A percentile compares a stretch with the other conserved stretches of the same genome.
phyloP scores from a whole-genome alignment of 2,797 vertebrate species.

The Eupleurogrammus muticus region DNA sequence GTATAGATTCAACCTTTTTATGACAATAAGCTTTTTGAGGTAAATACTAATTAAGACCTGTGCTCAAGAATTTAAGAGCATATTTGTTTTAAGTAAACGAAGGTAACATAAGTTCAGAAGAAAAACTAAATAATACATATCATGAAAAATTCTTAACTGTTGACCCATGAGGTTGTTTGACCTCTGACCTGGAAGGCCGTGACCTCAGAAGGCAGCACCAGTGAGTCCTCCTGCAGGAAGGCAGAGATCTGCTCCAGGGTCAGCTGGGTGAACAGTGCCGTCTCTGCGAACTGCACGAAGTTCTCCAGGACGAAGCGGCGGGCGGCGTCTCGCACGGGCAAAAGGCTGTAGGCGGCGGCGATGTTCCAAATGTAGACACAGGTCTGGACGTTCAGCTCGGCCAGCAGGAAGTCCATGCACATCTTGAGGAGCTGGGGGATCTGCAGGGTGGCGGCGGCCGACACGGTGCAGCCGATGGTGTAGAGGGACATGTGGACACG shows the following conservation, averaged over 20 bases:
- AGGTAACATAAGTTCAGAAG: background rate
- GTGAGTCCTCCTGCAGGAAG: constrained; percentile 87
- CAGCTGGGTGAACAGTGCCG: constrained; percentile 87
- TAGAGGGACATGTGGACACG: constrained; percentile 90
- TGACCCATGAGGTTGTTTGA: constrained; percentile 28
- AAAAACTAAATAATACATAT: background rate
- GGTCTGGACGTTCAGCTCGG: constrained; percentile 86
- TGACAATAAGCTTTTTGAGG: background rate
- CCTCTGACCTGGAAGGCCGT: constrained; percentile 85
- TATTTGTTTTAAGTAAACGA: background rate
- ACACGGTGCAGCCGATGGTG: constrained; percentile 89
- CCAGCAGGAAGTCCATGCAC: constrained; percentile 88
- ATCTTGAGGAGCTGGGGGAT: constrained; percentile 86
- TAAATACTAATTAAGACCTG: background rate
- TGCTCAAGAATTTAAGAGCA: fast-evolving
- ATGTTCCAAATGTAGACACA: constrained; percentile 91
- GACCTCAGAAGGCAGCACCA: constrained; percentile 85
- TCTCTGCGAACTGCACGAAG: constrained; percentile 86
- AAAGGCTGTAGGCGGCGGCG: constrained; percentile 83
- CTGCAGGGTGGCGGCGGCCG: constrained; percentile 84
- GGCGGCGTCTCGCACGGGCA: constrained; percentile 79
- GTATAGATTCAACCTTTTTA: too few species aligned
- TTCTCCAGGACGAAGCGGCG: constrained; percentile 86
- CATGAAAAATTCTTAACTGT: background rate
- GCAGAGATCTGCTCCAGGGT: constrained; percentile 86